Conservation (phyloP, 1,140 invertebrate genomes). For the Saccostrea cuccullata region DNA sequence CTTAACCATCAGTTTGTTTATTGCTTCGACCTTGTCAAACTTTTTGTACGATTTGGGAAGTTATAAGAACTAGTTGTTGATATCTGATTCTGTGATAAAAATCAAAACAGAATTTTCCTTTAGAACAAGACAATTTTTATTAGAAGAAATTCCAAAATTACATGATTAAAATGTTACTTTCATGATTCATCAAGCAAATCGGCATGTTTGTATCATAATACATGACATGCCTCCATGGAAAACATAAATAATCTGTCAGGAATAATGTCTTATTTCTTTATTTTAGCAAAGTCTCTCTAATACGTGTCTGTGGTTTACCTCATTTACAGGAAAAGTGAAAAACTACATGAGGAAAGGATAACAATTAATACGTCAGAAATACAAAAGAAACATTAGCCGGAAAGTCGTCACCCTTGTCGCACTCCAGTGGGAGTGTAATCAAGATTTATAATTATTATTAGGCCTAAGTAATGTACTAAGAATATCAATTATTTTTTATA, state of each 20-base stretch:
- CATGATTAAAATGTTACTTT: constrained; percentile 6
- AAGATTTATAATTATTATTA: neutral
- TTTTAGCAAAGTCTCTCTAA: neutral
- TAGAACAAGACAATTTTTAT: neutral
- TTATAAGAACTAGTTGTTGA: neutral
- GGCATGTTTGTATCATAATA: neutral
- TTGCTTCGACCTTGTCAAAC: neutral
- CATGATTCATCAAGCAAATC: constrained; percentile 24
- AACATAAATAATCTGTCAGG: constrained; percentile 24
- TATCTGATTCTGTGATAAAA: neutral
- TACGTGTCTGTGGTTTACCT: constrained; percentile 22
- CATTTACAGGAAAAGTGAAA: constrained; percentile 18
- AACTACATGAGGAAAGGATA: neutral
- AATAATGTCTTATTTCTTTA: neutral
- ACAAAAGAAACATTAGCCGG: neutral
- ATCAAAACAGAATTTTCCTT: neutral
- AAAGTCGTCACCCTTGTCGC: constrained; percentile 24
- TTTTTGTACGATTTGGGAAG: neutral
- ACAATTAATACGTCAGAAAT: constrained; percentile 14
- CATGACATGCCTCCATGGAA: neutral
- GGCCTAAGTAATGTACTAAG: neutral
- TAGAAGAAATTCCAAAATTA: neutral
- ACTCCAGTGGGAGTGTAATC: constrained; percentile 16
- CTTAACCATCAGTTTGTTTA: neutral
- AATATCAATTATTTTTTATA: neutral